These are phyloP conservation scores for Leucophenga varia DNA, from an alignment of 1,140 invertebrate species.

Conservation along the genomic window DNA sequence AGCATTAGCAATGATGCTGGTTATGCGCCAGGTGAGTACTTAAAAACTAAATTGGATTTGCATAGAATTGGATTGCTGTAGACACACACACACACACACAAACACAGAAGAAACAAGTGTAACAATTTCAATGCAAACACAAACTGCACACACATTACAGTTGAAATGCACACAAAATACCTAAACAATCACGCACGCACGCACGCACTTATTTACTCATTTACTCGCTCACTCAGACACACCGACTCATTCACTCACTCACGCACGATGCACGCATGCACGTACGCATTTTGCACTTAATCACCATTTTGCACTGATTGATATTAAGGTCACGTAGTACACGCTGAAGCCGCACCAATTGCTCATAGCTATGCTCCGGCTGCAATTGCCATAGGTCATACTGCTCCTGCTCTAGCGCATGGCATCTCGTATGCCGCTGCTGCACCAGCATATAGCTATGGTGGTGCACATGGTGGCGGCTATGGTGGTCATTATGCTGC, in stretches of 20 bases:
- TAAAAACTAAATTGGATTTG: conserved; percentile 6
- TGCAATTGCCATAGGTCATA: background rate
- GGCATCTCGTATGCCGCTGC: conserved; percentile 30
- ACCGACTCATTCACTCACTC: no score
- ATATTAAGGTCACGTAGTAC: conserved; percentile 25
- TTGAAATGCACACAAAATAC: background rate
- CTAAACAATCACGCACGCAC: background rate
- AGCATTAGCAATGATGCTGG: conserved; percentile 60
- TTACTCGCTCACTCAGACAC: no score
- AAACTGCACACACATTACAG: background rate
- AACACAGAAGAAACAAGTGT: background rate
- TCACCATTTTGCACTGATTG: no score
- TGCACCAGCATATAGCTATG: conserved; percentile 22
- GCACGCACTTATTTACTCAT: background rate
- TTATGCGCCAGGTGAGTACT: conserved; percentile 23
- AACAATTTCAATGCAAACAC: conserved; percentile 18
- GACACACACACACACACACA: conserved; percentile 6
- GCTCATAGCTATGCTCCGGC: conserved; percentile 5
- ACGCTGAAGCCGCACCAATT: conserved; percentile 3
- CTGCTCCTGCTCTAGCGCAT: conserved; percentile 33
- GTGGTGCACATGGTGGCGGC: conserved; percentile 13
- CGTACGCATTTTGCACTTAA: no score
- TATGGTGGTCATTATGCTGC: background rate
- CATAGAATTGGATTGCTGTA: conserved; percentile 29
- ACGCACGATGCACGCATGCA: no score